A percentile compares a stretch with the other conserved stretches of the same genome.
phyloP scores from a whole-genome alignment of 2,888 invertebrate genomes.

The Lapara coniferarum region DNA sequence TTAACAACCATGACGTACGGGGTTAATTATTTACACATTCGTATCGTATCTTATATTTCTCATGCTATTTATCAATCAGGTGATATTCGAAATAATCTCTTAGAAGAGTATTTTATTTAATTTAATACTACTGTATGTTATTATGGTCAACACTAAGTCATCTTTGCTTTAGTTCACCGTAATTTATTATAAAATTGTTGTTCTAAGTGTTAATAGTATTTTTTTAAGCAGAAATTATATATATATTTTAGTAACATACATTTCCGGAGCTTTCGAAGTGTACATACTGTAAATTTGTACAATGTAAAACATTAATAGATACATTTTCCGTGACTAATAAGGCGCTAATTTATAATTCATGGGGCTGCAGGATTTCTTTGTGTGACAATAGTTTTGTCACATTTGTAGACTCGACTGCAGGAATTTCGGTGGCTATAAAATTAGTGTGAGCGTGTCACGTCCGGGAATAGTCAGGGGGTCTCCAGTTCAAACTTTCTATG shows the following conservation, averaged over 20 bases:
- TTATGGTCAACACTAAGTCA: too few species aligned
- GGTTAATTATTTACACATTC: constrained; percentile 30
- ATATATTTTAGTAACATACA: too few species aligned
- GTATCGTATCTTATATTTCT: background rate
- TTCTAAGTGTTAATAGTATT: too few species aligned
- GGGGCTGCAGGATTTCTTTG: background rate
- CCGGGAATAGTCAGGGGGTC: constrained; percentile 62
- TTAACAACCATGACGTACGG: constrained; percentile 33
- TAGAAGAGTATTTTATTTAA: too few species aligned
- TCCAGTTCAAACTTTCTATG: constrained; percentile 55
- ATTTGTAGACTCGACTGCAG: constrained; percentile 45
- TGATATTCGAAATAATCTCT: background rate
- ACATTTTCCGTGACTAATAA: background rate
- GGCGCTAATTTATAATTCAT: background rate
- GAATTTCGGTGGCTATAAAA: constrained; percentile 74
- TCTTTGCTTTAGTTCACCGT: too few species aligned
- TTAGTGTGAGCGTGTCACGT: constrained; percentile 67
- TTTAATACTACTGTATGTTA: too few species aligned
- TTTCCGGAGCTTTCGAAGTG: too few species aligned
- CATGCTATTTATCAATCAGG: background rate
- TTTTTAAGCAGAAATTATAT: too few species aligned
- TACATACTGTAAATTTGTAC: too few species aligned
- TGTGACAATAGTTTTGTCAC: constrained; percentile 39
- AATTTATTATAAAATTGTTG: too few species aligned
- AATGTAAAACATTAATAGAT: background rate